Evolutionary conservation across 2,888 invertebrate species (phyloP).

Genomic region (Capitulum mitella): DNA sequence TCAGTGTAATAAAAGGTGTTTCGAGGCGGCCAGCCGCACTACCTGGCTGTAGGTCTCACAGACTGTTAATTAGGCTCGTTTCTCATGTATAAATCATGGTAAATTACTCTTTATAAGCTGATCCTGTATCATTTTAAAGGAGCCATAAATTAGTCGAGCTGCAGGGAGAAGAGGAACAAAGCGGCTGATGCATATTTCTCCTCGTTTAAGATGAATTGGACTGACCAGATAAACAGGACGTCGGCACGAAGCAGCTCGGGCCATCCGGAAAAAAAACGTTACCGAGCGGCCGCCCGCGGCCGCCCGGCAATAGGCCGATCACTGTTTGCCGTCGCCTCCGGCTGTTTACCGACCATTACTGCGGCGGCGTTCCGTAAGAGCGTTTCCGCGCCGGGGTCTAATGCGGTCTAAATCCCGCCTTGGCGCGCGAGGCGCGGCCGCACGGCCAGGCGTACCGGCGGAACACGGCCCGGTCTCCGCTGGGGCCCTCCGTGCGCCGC

Average conservation of each 20-base stretch:
- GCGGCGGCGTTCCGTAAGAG: neutral
- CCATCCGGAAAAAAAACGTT: no score
- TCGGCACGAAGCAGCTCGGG: neutral
- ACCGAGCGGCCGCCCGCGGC: no score
- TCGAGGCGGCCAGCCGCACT: neutral
- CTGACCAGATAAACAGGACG: neutral
- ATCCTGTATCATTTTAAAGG: constrained; percentile 24
- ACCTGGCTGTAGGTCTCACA: neutral
- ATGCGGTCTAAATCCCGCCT: neutral
- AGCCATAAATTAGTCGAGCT: constrained; percentile 5
- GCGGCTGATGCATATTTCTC: constrained; percentile 5
- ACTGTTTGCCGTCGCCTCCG: neutral
- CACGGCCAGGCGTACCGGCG: neutral
- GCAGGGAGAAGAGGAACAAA: neutral
- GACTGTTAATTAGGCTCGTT: constrained; percentile 13
- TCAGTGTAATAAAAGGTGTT: neutral
- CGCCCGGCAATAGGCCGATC: neutral
- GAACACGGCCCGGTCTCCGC: no score
- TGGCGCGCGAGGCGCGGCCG: neutral
- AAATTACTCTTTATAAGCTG: constrained; percentile 14
- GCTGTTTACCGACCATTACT: neutral
- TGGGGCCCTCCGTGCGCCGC: no score
- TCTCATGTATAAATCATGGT: constrained; percentile 22
- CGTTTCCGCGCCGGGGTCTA: neutral
- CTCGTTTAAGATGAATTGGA: constrained; percentile 1